A percentile compares a stretch with the other conserved stretches of the same genome.
Conservation (phyloP, 2,888 invertebrate species). For the Nephrotoma guestfalica region DNA sequence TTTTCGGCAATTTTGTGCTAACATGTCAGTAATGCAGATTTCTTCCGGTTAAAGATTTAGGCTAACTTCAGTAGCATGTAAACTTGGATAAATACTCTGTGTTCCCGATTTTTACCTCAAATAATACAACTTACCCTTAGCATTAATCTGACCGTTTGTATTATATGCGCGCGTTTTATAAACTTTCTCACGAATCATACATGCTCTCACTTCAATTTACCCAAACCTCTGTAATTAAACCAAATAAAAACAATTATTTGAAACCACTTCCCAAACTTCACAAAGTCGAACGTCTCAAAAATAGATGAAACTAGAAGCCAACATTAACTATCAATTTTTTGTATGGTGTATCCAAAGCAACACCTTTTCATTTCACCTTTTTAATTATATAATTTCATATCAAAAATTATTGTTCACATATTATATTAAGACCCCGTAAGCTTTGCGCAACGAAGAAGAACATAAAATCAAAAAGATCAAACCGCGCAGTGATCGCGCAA, state of each 20-base stretch:
- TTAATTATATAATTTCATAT: neutral
- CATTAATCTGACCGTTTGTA: too few relatives aligned
- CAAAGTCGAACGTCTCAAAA: neutral
- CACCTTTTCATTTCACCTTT: constrained; percentile 4
- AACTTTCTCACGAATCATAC: neutral
- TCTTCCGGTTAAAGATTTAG: too few relatives aligned
- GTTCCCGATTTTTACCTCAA: too few relatives aligned
- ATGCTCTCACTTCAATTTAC: neutral
- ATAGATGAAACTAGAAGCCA: neutral
- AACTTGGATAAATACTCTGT: too few relatives aligned
- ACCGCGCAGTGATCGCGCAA: neutral
- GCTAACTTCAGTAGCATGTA: too few relatives aligned
- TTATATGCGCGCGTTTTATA: neutral
- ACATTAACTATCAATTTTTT: neutral
- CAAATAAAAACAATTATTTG: neutral
- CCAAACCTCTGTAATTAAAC: neutral
- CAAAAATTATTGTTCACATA: neutral
- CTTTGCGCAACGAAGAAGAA: neutral
- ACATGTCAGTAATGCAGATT: too few relatives aligned
- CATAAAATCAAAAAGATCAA: neutral
- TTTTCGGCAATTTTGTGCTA: too few relatives aligned
- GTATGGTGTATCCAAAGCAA: neutral
- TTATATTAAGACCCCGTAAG: neutral
- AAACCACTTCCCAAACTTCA: neutral
- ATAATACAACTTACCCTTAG: too few relatives aligned